Evolutionary conservation across 2,113 vertebrate species (phyloP).

Genomic region (Suncus etruscus): DNA sequence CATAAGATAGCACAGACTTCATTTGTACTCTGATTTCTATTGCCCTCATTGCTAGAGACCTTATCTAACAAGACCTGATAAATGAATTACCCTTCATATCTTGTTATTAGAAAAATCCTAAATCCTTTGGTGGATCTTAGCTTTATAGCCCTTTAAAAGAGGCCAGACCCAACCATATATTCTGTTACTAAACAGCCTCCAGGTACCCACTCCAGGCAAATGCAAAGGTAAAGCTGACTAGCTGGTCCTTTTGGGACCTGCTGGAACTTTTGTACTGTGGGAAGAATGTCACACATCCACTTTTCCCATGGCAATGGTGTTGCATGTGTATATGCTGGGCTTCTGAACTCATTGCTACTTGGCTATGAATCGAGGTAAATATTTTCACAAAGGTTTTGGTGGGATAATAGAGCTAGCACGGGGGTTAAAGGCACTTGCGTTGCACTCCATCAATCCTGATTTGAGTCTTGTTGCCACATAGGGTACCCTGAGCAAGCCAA

Average conservation of each 20-base stretch:
- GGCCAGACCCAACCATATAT: neutral
- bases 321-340: slow-evolving; percentile 23
- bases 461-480: too few species aligned
- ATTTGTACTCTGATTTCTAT: slow-evolving; percentile 23
- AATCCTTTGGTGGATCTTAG: neutral
- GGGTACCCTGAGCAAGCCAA: too few species aligned
- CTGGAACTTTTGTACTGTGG: neutral
- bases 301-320: neutral
- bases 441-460: too few species aligned
- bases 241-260: neutral
- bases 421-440: too few species aligned
- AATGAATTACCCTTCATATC: slow-evolving; percentile 48
- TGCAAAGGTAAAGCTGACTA: neutral
- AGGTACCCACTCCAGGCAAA: slow-evolving; percentile 1
- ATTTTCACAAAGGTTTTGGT: neutral
- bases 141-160: neutral
- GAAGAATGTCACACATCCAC: neutral
- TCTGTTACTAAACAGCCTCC: neutral
- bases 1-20: neutral
- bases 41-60: slow-evolving; percentile 16
- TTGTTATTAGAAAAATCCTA: slow-evolving; percentile 55
- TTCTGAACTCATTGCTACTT: neutral
- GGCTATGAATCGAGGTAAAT: slow-evolving; percentile 45
- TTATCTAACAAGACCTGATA: slow-evolving; percentile 54
- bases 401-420: too few species aligned